These are phyloP conservation scores for Musca vetustissima DNA, from an alignment of 1,140 invertebrate species.

Conservation along the genomic window DNA sequence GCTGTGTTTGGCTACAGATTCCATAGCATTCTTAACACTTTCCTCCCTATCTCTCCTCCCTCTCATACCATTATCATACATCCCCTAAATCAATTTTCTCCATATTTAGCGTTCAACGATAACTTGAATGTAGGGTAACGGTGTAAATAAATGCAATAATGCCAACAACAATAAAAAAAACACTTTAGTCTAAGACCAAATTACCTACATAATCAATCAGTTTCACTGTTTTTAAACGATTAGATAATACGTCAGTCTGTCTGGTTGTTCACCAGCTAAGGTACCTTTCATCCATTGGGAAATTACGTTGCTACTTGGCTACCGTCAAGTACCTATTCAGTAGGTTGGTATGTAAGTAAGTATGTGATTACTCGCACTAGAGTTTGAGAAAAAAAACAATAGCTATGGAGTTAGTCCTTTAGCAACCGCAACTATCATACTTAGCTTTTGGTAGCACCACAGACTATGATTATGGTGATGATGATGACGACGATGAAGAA, in stretches of 20 bases:
- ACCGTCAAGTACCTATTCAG: not conserved
- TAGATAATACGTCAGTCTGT: slow-evolving; percentile 8
- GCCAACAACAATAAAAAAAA: not conserved
- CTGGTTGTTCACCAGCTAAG: not conserved
- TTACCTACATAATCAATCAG: slow-evolving; percentile 22
- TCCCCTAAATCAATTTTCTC: no score
- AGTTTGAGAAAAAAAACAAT: not conserved
- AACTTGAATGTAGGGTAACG: no score
- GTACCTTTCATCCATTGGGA: not conserved
- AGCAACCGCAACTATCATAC: no score
- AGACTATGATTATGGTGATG: no score
- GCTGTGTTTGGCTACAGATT: no score
- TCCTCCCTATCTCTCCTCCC: no score
- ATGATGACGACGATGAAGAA: no score
- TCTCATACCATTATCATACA: no score
- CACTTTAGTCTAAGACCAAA: slow-evolving; percentile 8
- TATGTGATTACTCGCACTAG: not conserved
- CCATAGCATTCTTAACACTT: no score
- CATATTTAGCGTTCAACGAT: no score
- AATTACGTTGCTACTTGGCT: not conserved
- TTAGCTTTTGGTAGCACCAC: no score
- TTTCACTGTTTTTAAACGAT: slow-evolving; percentile 15
- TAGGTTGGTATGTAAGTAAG: not conserved
- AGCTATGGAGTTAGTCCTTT: not conserved
- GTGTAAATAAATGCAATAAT: no score